Base-by-base conservation (phyloP, 53 echinoderm and acorn worm species). In the Holothuria scabra region DNA sequence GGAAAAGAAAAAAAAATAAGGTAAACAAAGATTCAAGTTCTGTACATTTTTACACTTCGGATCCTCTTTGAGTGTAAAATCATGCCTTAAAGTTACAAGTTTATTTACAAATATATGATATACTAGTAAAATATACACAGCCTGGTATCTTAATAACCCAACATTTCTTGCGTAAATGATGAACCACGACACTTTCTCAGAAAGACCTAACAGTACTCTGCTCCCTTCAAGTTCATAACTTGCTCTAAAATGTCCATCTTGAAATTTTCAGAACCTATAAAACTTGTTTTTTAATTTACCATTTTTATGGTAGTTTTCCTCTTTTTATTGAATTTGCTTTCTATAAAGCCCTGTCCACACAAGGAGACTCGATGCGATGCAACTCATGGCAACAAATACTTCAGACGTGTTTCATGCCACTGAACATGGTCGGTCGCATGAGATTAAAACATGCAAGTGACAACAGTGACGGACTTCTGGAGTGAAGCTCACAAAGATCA, bases 151-250 rank as follows among this genome's bases (percentile, higher is more conserved):
- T 24, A 52, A 57, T 28, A 78, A 78, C 32, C 78, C 56, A 57
- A 29, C 32, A 32, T 52, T 74, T 49, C 52, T 52, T 52, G 52
- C 52, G 52, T 52, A 74, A 74, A 74, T 41, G 78, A 56, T 78
- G 56, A 59, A 78, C 63, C 82, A 81, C 82, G 82, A 81, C 82
- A 81, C 82, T 81, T 81, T 44, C 82, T 63, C 63, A 41, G 82
- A 81, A 81, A 81, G 82, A 81, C 82, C 82, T 81, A 24, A 58
- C 26, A 78, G 78, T 78, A 78, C 78, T 78, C 57, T 26, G 48
- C 72, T 72, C 57, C 28, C 20, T 72, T 10, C 57, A 46, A 74
- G 74, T 74, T 57, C 19, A 25, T 28, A 78, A 78, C 28, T 78
- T 25, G 48, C 28, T 57, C 28, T 57, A 31, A 59, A 78, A 78